Base-by-base conservation (phyloP, 2,113 vertebrate genomes). In the Nanorana parkeri region DNA sequence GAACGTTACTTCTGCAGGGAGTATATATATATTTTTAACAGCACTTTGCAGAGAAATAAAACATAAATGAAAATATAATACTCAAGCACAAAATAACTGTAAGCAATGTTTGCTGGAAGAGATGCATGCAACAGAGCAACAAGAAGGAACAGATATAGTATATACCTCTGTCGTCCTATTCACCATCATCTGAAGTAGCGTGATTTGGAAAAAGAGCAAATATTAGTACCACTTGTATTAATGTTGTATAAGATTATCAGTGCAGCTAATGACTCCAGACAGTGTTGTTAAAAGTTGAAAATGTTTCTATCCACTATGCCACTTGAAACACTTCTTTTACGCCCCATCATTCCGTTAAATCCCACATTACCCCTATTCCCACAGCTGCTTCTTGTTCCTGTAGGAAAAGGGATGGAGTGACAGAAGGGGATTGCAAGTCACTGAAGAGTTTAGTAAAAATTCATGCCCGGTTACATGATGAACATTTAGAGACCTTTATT, bases 111-210 rank as follows among this genome's bases (percentile, higher is more conserved):
- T 58, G 19, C 54, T 58, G 47, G 23, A 51, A 81, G 16, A 61
- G 54, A 47, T 61, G 52, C 80, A 83, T 83, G 80, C 80, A 82
- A 69, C 29, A 47, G 19, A 69, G 28, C 17, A 75, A 41, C 3
- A 65, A 29, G 23, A n/a, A 52, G 41, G 28, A 64, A 76, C 28
- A 29, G 32, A 17, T 74, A 20, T 19, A 51, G 65, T 41, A 58
- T 24, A 90, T 99, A 99, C 97, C 98, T 99, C 98, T 60, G 98
- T 99, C 86, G 97, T 99, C 93, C 98, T 99, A 96, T 99, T 99
- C 95, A 99, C 98, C 98, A 99, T 99, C 98, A 99, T 99, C 98
- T 99, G 98, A 92, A 91, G 92, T 93, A 91, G 94, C 95, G 88
- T 86, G 86, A 89, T 87, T 85, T 91, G 92, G 93, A 88, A 92